Conservation (phyloP, 2,113 vertebrate species). For the Accipiter cooperii region DNA sequence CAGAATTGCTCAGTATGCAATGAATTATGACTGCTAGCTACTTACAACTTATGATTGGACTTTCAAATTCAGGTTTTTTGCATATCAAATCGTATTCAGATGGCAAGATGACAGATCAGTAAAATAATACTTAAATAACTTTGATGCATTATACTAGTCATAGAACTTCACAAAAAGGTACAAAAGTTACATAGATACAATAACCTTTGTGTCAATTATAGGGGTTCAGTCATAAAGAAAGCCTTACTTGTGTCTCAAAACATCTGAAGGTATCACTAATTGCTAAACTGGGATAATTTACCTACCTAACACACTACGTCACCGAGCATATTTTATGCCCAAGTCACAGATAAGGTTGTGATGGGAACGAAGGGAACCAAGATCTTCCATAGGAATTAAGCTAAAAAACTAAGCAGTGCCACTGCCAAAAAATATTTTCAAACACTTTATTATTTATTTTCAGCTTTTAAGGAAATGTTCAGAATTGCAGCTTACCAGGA, state of each 20-base stretch:
- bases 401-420: not conserved
- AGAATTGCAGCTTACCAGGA: constrained; percentile 76
- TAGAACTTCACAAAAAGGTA: not conserved
- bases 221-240: not conserved
- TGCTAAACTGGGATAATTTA: not conserved
- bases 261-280: not conserved
- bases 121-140: not conserved
- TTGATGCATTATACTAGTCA: not conserved
- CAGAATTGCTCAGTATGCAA: not conserved
- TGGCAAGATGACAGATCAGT: not conserved
- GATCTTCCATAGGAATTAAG: not conserved
- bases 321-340: not conserved
- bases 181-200: not conserved
- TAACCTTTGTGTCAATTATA: not conserved
- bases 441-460: not conserved
- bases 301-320: not conserved
- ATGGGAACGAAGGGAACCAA: not conserved
- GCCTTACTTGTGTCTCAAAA: not conserved
- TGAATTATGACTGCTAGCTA: not conserved
- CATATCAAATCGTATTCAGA: not conserved
- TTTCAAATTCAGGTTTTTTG: not conserved
- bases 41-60: not conserved
- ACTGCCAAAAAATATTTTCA: not conserved
- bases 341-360: not conserved
- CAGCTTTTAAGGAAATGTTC: not conserved